Conservation (phyloP, 2,888 invertebrate species). For the Synanthedon tipuliformis region DNA sequence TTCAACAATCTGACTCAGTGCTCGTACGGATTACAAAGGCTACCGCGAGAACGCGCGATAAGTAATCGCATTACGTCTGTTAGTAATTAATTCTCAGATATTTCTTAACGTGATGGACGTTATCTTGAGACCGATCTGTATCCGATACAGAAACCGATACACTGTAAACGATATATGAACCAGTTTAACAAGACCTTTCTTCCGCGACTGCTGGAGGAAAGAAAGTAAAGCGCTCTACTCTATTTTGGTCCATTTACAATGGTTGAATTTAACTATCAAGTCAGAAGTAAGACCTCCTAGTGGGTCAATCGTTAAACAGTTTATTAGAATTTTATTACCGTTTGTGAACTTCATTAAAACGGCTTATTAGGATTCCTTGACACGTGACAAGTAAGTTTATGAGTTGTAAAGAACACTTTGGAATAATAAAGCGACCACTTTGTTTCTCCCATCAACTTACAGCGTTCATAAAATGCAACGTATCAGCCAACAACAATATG, state of each 20-base stretch:
- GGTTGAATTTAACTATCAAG: conserved; percentile 29
- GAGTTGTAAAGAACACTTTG: conserved; percentile 14
- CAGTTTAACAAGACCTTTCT: conserved; percentile 21
- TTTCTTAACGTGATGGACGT: conserved; percentile 52
- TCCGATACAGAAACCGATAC: conserved; percentile 34
- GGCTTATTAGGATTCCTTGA: conserved; percentile 31
- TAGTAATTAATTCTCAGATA: conserved; percentile 57
- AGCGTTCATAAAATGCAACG: not conserved
- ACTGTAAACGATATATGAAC: conserved; percentile 16
- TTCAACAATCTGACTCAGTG: conserved; percentile 15
- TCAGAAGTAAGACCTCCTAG: conserved; percentile 44
- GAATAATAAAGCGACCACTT: not conserved
- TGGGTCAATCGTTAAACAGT: conserved; percentile 50
- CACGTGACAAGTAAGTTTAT: conserved; percentile 24
- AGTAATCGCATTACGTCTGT: conserved; percentile 54
- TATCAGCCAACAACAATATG: not conserved
- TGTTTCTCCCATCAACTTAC: not conserved
- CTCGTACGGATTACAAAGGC: conserved; percentile 33
- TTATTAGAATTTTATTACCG: conserved; percentile 53
- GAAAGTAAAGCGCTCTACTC: not conserved
- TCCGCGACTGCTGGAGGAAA: not conserved
- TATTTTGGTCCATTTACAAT: conserved; percentile 13
- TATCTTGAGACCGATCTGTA: conserved; percentile 43
- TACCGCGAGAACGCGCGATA: conserved; percentile 42
- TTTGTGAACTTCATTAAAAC: conserved; percentile 46